A percentile compares a stretch with the other conserved stretches of the same genome.
phyloP scores from a whole-genome alignment of 2,888 invertebrate species.

The Sesia apiformis region DNA sequence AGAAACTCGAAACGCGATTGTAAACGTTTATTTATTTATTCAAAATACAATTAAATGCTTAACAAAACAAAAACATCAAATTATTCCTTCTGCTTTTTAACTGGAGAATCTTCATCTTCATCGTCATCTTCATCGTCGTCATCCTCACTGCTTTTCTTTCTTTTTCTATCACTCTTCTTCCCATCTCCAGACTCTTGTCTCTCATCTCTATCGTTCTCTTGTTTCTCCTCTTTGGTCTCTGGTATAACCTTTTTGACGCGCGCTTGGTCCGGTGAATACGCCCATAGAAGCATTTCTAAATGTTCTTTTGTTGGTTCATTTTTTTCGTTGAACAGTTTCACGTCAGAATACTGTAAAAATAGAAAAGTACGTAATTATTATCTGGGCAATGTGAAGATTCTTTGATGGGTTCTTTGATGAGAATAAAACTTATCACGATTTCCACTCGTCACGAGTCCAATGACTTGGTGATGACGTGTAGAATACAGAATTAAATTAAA shows the following conservation, averaged over 20 bases:
- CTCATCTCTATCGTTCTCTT: slow-evolving; percentile 13
- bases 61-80: not conserved
- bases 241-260: slow-evolving; percentile 74
- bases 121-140: slow-evolving; percentile 35
- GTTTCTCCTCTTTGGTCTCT: slow-evolving; percentile 32
- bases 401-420: too few species aligned
- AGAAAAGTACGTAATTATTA: not conserved
- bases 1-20: too few species aligned
- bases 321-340: slow-evolving; percentile 76
- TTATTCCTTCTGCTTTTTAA: slow-evolving; percentile 46
- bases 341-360: slow-evolving; percentile 73
- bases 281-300: slow-evolving; percentile 81
- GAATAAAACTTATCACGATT: too few species aligned
- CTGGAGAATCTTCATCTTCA: slow-evolving; percentile 40
- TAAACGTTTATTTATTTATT: not conserved
- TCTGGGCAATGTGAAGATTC: too few species aligned
- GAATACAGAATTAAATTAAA: too few species aligned
- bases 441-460: too few species aligned
- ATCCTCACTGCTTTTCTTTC: slow-evolving; percentile 36
- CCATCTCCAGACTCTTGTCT: slow-evolving; percentile 11
- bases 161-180: slow-evolving; percentile 23
- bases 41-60: not conserved
- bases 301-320: slow-evolving; percentile 82
- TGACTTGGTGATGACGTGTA: too few species aligned
- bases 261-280: slow-evolving; percentile 81